phyloP scores from a whole-genome alignment of 2,888 invertebrate genomes.

The Encarsia formosa region DNA sequence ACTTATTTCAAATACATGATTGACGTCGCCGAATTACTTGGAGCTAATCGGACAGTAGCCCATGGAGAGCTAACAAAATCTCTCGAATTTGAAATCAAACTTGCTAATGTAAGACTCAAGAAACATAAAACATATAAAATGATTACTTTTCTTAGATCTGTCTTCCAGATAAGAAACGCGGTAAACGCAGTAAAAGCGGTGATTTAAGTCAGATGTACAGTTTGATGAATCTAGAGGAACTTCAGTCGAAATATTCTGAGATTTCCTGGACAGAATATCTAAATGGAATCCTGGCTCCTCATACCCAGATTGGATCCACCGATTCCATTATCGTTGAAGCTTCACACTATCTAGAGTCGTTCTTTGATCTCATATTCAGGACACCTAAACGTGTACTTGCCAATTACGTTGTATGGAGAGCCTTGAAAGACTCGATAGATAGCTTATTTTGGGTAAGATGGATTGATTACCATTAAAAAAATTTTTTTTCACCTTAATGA shows the following conservation, averaged over 20 bases:
- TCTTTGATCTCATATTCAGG: slow-evolving; percentile 60
- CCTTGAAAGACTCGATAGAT: slow-evolving; percentile 76
- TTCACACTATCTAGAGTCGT: slow-evolving; percentile 71
- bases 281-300: slow-evolving; percentile 70
- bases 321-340: slow-evolving; percentile 83
- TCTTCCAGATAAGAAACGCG: slow-evolving; percentile 76
- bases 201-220: too few relatives aligned
- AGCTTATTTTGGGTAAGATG: too few relatives aligned
- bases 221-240: slow-evolving; percentile 76
- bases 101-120: too few relatives aligned
- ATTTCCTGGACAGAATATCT: slow-evolving; percentile 82
- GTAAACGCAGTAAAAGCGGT: slow-evolving; percentile 77
- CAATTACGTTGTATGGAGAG: slow-evolving; percentile 92
- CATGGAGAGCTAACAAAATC: slow-evolving; percentile 65
- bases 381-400: slow-evolving; percentile 69
- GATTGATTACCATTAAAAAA: too few relatives aligned
- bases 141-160: slow-evolving; percentile 39
- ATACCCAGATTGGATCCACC: slow-evolving; percentile 59
- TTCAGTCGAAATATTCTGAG: slow-evolving; percentile 71
- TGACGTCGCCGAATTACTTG: slow-evolving; percentile 75
- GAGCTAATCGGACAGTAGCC: slow-evolving; percentile 68
- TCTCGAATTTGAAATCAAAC: too few relatives aligned
- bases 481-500: too few relatives aligned
- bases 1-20: slow-evolving; percentile 81
- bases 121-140: too few relatives aligned